Conservation (phyloP, 2,113 vertebrate species). For the Peromyscus maniculatus region DNA sequence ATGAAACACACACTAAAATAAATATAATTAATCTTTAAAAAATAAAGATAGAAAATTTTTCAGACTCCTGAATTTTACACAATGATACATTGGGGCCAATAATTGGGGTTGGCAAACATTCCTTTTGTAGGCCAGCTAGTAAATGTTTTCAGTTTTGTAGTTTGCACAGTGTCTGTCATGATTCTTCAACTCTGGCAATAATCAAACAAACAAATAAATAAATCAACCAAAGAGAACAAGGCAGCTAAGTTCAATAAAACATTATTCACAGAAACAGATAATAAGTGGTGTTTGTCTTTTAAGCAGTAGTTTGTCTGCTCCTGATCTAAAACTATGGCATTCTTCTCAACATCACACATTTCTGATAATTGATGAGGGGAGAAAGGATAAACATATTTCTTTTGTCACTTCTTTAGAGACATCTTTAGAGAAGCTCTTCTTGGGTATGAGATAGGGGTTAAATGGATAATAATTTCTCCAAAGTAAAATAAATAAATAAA, state of each 20-base stretch:
- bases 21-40: background rate
- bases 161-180: background rate
- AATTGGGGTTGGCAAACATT: conserved; percentile 18
- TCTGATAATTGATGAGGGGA: background rate
- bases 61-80: conserved; percentile 46
- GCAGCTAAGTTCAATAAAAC: conserved; percentile 29
- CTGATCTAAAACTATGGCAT: conserved; percentile 47
- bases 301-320: background rate
- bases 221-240: background rate
- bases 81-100: conserved; percentile 13
- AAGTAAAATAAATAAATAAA: background rate
- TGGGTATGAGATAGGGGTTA: conserved; percentile 21
- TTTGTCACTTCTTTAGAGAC: conserved; percentile 20
- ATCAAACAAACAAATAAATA: background rate
- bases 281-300: background rate
- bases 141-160: conserved; percentile 54
- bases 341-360: conserved; percentile 21
- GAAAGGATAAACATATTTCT: conserved; percentile 20
- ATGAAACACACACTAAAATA: conserved; percentile 22
- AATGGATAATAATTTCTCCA: conserved; percentile 47
- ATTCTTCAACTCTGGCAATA: background rate
- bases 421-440: conserved; percentile 57
- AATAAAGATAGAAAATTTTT: background rate
- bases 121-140: conserved; percentile 3
- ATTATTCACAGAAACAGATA: conserved; percentile 1